Evolutionary conservation across 2,113 vertebrate genomes (phyloP).

Genomic region (Prunella fulvescens): DNA sequence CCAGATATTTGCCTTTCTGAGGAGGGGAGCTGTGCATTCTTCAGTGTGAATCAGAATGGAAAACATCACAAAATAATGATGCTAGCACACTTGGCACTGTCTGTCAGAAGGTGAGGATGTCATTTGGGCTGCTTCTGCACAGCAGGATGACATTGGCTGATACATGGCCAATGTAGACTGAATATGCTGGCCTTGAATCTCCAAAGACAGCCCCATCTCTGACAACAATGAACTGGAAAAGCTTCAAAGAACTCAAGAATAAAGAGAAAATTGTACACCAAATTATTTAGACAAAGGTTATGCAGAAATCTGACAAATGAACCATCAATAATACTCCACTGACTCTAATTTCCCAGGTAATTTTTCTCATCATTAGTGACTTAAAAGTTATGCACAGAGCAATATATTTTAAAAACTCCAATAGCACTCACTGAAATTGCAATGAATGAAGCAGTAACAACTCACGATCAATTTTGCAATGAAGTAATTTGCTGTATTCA

Average conservation of each 20-base stretch:
- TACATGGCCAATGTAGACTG: not conserved
- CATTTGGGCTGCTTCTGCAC: not conserved
- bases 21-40: not conserved
- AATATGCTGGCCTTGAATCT: not conserved
- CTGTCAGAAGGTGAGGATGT: not conserved
- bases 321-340: conserved; percentile 1
- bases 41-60: not conserved
- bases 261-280: conserved; percentile 16
- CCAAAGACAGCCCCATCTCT: not conserved
- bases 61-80: not conserved
- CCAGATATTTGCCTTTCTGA: not conserved
- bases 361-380: conserved; percentile 44
- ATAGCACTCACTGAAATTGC: not conserved
- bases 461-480: conserved; percentile 26
- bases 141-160: not conserved
- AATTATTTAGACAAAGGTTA: conserved; percentile 51
- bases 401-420: conserved; percentile 17
- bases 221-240: not conserved
- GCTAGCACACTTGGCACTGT: not conserved
- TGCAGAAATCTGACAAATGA: conserved; percentile 10
- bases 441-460: conserved; percentile 6
- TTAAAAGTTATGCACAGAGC: not conserved
- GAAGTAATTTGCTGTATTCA: conserved; percentile 24
- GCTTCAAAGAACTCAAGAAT: not conserved
- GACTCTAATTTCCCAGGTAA: conserved; percentile 53